Evolutionary conservation across 2,888 invertebrate genomes (phyloP), one percentile per base, ranked within the genome.

Genomic region (Ptilodon capucinus): DNA sequence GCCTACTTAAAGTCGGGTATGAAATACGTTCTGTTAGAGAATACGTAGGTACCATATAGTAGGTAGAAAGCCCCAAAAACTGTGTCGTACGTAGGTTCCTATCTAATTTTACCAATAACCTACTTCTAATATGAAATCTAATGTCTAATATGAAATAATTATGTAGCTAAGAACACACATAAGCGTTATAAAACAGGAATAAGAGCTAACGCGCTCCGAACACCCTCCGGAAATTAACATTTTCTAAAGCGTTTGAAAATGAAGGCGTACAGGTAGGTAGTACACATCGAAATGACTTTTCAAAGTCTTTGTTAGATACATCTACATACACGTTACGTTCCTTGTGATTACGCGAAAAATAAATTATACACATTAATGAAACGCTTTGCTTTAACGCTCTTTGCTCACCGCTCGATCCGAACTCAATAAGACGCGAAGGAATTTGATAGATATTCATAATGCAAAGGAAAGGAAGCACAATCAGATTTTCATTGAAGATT

Each of bases 371-470:
- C 68, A 71, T 75, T 77, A 77, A 75, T 74, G 68, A 77, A 77
- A 68, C 74, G 64, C 64, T 68, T 74, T 62, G 61, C 67, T 71
- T 70, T 68, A 58, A 58, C 64, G 64, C 64, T 81, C 76, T 82
- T 82, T 80, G 74, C 71, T 75, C 65, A 73, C 65, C 76, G 71
- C 77, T 81, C 76, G 68, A 76, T 75, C 74, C 64, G 56, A 44
- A 64, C 70, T 74, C 76, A 81, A 86, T 84, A 60, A 76, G 73
- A 72, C 60, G 71, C 66, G 66, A 68, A 58, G 73, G 74, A 78
- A 81, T 84, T 84, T 80, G 77, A 79, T 81, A 83, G 81, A 83
- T 82, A 81, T 85, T 84, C 81, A 84, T 86, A 84, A 84, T 84
- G 85, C 83, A 84, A 85, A 86, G 80, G 81, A 71, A 74, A 70